Evolutionary conservation across 2,113 vertebrate genomes (phyloP).

Genomic region (Eurystomus gularis): DNA sequence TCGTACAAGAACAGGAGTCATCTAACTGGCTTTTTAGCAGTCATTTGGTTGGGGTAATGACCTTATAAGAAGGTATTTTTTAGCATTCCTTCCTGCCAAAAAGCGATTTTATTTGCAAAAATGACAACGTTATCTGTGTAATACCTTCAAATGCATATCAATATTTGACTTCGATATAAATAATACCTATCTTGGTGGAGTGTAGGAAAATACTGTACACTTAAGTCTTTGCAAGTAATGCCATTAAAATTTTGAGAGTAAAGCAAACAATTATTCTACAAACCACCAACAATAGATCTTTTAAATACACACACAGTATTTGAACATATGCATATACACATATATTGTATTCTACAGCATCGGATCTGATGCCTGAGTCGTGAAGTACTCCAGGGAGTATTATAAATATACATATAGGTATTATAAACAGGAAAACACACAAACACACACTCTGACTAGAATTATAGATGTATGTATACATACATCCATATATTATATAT

Average conservation of each 20-base stretch:
- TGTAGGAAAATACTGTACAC: constrained; percentile 81
- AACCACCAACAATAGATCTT: constrained; percentile 72
- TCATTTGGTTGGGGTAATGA: not conserved
- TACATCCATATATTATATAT: constrained; percentile 29
- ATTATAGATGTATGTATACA: constrained; percentile 50
- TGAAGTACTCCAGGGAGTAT: constrained; percentile 71
- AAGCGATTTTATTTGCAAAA: constrained; percentile 49
- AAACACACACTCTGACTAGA: constrained; percentile 55
- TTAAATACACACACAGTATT: constrained; percentile 76
- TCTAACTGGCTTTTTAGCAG: constrained; percentile 17
- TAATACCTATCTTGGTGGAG: constrained; percentile 75
- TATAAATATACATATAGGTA: constrained; percentile 74
- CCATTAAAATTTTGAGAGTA: constrained; percentile 61
- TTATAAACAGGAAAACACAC: constrained; percentile 71
- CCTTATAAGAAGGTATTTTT: constrained; percentile 31
- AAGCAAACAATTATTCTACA: constrained; percentile 69
- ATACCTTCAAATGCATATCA: constrained; percentile 60
- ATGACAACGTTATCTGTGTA: constrained; percentile 35
- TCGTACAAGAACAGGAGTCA: constrained; percentile 39
- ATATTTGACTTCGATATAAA: constrained; percentile 70
- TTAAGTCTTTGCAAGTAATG: constrained; percentile 74
- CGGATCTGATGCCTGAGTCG: constrained; percentile 76
- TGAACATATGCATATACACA: constrained; percentile 74
- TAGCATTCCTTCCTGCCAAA: constrained; percentile 60
- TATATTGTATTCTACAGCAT: constrained; percentile 77